These are phyloP conservation scores for Aphaenogaster floridana DNA, from an alignment of 1,140 invertebrate species.

Conservation along the genomic window DNA sequence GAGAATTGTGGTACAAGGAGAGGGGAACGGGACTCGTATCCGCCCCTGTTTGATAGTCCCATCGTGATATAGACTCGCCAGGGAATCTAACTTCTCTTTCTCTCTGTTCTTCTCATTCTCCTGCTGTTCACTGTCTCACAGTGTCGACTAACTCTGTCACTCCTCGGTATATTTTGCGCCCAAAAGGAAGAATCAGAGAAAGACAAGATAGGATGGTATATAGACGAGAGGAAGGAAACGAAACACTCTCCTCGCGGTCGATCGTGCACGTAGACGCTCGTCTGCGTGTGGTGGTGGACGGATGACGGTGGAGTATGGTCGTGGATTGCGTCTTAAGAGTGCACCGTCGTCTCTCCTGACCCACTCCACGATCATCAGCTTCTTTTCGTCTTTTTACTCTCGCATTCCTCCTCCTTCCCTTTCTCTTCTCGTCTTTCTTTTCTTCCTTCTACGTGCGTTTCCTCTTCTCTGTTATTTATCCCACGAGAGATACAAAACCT, in stretches of 20 bases:
- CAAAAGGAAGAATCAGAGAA: background rate
- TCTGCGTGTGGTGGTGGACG: constrained; percentile 28
- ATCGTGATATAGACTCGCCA: constrained; percentile 74
- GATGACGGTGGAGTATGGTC: constrained; percentile 59
- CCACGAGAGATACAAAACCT: constrained; percentile 28
- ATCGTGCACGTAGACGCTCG: constrained; percentile 37
- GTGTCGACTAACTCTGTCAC: constrained; percentile 28
- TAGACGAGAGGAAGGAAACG: constrained; percentile 42
- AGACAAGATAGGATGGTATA: background rate
- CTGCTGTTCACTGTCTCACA: constrained; percentile 2
- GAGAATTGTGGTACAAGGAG: constrained; percentile 71
- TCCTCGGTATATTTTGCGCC: background rate
- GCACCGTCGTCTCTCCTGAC: constrained; percentile 76
- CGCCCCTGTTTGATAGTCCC: constrained; percentile 78
- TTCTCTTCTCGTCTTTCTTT: constrained; percentile 45
- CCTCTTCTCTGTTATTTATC: constrained; percentile 28
- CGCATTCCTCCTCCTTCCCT: constrained; percentile 49
- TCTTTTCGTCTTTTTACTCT: constrained; percentile 61
- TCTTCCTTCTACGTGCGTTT: constrained; percentile 34
- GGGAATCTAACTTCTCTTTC: constrained; percentile 41
- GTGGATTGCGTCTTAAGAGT: constrained; percentile 52
- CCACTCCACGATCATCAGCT: constrained; percentile 77
- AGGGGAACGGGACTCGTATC: constrained; percentile 63
- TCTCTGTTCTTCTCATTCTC: constrained; percentile 23
- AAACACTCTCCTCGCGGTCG: constrained; percentile 36